Base-by-base conservation (phyloP, 1,140 invertebrate species). In the Pseudobourletiella spinata region DNA sequence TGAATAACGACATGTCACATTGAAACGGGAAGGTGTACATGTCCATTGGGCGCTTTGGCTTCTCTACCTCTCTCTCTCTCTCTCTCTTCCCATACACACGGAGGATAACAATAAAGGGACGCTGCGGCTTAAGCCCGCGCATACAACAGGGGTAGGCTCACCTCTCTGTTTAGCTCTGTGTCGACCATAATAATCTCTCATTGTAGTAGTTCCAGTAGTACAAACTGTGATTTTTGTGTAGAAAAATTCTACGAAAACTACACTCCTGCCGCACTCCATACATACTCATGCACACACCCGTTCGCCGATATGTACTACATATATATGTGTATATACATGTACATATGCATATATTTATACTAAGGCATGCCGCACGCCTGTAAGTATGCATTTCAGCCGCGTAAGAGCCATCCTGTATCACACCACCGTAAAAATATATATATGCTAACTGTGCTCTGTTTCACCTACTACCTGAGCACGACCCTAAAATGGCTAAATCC, bases 401-500 rank as follows among this genome's bases (percentile, higher is more conserved):
- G n/a, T n/a, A n/a, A n/a, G n/a, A n/a, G n/a, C n/a, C n/a, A n/a
- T n/a, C n/a, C n/a, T n/a, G n/a, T n/a, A n/a, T n/a, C n/a, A n/a
- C n/a, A n/a, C n/a, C n/a, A n/a, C n/a, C n/a, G n/a, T n/a, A n/a
- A n/a, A n/a, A n/a, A n/a, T n/a, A n/a, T n/a, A n/a, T n/a, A n/a
- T n/a, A n/a, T n/a, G n/a, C n/a, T n/a, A n/a, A n/a, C n/a, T n/a
- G n/a, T n/a, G n/a, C n/a, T n/a, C n/a, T n/a, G n/a, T n/a, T n/a
- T n/a, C n/a, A n/a, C n/a, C n/a, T n/a, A n/a, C n/a, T n/a, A n/a
- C n/a, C n/a, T n/a, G n/a, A n/a, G n/a, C n/a, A n/a, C n/a, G n/a
- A n/a, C 44, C 57, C 46, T 50, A 59, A 59, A 59, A 59, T 59
- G 57, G 44, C 43, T 59, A 59, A 59, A 59, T 59, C 57, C 44